Evolutionary conservation across 1,140 invertebrate genomes (phyloP).

Genomic region (Bombus difficillimus): DNA sequence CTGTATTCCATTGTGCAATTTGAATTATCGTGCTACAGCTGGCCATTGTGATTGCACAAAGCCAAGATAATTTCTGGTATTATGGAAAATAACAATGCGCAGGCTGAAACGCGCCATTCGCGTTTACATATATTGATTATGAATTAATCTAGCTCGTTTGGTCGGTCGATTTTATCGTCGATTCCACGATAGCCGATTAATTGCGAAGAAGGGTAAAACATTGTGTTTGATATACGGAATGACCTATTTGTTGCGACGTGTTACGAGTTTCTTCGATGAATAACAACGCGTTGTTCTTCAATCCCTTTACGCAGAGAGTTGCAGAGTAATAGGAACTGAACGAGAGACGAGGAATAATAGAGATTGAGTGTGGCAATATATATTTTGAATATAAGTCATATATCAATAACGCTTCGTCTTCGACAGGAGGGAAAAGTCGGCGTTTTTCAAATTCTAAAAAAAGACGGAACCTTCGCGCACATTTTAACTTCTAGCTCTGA

Average conservation of each 20-base stretch:
- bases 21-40: not conserved
- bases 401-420: too few relatives aligned
- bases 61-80: not conserved
- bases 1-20: not conserved
- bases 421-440: not conserved
- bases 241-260: too few relatives aligned
- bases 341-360: too few relatives aligned
- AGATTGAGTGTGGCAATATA: too few relatives aligned
- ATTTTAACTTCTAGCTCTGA: not conserved
- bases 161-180: not conserved
- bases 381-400: too few relatives aligned
- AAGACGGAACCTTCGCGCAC: not conserved
- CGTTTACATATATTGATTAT: not conserved
- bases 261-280: too few relatives aligned
- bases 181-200: not conserved
- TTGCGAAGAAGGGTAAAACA: not conserved
- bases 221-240: too few relatives aligned
- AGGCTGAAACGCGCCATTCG: not conserved
- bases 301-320: too few relatives aligned
- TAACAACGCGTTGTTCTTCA: too few relatives aligned
- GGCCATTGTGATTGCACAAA: not conserved
- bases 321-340: too few relatives aligned
- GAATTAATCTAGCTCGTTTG: not conserved
- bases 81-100: not conserved
- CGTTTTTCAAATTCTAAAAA: not conserved